Evolutionary conservation across 2,888 invertebrate genomes (phyloP), one percentile per base, ranked within the genome.

Genomic region (Thumatha senex): DNA sequence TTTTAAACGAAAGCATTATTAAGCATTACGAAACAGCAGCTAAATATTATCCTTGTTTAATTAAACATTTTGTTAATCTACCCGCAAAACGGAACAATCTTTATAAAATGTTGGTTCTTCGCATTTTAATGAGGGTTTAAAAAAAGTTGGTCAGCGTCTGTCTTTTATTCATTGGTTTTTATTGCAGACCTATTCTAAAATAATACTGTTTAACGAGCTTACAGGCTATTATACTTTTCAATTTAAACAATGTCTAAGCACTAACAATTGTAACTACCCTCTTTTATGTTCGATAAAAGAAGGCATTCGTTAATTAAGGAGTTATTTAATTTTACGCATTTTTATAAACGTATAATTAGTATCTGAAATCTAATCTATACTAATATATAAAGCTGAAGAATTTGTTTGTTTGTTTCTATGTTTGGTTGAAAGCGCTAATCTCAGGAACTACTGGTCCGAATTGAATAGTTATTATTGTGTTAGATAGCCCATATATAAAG

Each of bases 251-350:
- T 57, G 58, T 61, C 42, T 52, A 57, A 59, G 45, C 36, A 39
- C 40, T 59, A 61, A 63, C 53, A 24, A 4, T 24, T 24, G 5
- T 5, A 24, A 24, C 18, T 24, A 24, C 18, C 18, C 18, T 24
- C 18, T 68, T 73, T 75, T 66, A 74, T 65, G 64, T 54, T 42
- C 56, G 48, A 54, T 70, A 62, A 72, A 68, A 52, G 53, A 56
- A 34, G 47, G 44, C 33, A 58, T 61, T 56, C 51, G 40, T 64
- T 58, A 61, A 65, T 63, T 61, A 66, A 54, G 63, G 59, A 14
- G 47, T 47, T 55, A 47, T 60, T 64, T 57, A 54, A 61, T 64
- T 65, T 56, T 47, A 58, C 48, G 41, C 40, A 45, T 41, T 24
- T 41, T 51, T 11, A 9, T 35, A 15, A 18, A 35, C 1, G 7